A percentile compares a stretch with the other conserved stretches of the same genome.
Conservation (phyloP, 2,797 vertebrate genomes). For the Thamnophis elegans region DNA sequence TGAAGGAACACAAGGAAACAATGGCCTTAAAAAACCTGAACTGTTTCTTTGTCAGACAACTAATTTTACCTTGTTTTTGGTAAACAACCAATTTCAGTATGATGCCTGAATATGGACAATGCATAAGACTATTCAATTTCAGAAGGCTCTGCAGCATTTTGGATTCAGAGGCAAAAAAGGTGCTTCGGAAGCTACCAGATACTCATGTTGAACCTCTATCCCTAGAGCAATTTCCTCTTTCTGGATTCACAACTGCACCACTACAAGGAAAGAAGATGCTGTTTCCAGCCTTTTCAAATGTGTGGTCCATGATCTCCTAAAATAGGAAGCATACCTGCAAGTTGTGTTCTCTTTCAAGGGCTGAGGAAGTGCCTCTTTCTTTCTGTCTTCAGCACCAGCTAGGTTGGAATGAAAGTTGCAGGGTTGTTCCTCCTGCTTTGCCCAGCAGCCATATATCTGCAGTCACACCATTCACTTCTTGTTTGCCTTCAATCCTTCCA, state of each 20-base stretch:
- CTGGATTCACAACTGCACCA: background rate
- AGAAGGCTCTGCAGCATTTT: background rate
- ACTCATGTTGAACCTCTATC: background rate
- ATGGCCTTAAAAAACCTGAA: background rate
- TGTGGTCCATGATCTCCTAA: background rate
- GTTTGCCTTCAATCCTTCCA: background rate
- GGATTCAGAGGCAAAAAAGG: background rate
- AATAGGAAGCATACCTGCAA: background rate
- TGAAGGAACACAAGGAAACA: background rate
- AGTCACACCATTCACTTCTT: background rate
- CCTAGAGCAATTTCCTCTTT: background rate
- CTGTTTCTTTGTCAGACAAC: background rate
- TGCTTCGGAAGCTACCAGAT: background rate
- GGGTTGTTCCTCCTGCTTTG: background rate
- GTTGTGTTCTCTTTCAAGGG: background rate
- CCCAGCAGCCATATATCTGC: background rate
- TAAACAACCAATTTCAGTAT: background rate
- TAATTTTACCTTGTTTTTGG: background rate
- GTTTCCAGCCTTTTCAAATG: background rate
- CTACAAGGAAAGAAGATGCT: background rate
- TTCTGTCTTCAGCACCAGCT: background rate
- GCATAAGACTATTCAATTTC: background rate
- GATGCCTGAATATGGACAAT: background rate
- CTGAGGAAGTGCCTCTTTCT: background rate
- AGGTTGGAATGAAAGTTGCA: background rate